Percentiles rank a stretch among this genome's conserved stretches.
phyloP scores from a whole-genome alignment of 2,113 vertebrate species.

The Rissa tridactyla region DNA sequence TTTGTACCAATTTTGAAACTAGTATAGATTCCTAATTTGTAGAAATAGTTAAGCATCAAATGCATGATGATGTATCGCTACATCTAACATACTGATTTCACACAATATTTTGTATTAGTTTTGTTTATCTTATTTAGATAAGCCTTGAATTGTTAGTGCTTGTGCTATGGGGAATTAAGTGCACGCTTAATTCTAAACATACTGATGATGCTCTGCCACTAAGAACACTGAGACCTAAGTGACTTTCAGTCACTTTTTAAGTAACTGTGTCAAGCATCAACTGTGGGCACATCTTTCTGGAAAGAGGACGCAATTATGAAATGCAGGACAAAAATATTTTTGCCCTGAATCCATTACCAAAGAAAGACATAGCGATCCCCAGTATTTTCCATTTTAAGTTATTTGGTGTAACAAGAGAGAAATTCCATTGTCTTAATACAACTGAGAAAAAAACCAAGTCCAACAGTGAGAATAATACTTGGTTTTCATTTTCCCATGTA shows the following conservation, averaged over 20 bases:
- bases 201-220: not conserved
- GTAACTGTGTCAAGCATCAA: not conserved
- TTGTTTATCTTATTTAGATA: constrained; percentile 20
- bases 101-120: not conserved
- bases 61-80: constrained; percentile 1
- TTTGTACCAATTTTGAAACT: not conserved
- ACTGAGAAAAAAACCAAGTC: not conserved
- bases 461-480: not conserved
- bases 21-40: constrained; percentile 4
- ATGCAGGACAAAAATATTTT: not conserved
- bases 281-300: not conserved
- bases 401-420: not conserved
- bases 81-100: not conserved
- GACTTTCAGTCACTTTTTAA: not conserved
- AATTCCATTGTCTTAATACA: not conserved
- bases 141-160: not conserved
- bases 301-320: not conserved
- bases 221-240: not conserved
- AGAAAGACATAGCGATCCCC: not conserved
- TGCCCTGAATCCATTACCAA: not conserved
- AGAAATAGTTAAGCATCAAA: constrained; percentile 36
- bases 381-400: not conserved
- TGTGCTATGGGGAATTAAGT: not conserved
- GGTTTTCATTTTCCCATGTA: not conserved
- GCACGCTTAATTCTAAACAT: not conserved